A percentile compares a stretch with the other conserved stretches of the same genome.
phyloP scores from a whole-genome alignment of 92 coral and sea anemone genomes.

The Porites rus region DNA sequence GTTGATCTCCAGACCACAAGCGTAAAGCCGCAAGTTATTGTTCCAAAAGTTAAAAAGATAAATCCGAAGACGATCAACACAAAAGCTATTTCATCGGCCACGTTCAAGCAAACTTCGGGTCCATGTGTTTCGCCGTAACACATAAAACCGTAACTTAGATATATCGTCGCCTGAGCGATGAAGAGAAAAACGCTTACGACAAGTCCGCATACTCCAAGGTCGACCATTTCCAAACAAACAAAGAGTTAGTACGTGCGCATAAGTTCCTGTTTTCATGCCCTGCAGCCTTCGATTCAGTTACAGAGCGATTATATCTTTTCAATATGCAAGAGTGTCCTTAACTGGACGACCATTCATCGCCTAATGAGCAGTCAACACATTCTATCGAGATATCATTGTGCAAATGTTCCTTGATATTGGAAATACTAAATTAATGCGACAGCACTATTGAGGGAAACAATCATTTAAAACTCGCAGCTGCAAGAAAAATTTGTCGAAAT shows the following conservation, averaged over 20 bases:
- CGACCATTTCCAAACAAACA: constrained; percentile 28
- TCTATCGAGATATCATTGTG: constrained; percentile 27
- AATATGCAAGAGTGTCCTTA: neutral
- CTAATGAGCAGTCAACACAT: constrained; percentile 23
- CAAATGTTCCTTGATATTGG: constrained; percentile 17
- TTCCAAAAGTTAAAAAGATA: constrained; percentile 31
- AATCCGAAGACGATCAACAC: constrained; percentile 21
- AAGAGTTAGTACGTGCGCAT: constrained; percentile 19
- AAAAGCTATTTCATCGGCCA: constrained; percentile 22
- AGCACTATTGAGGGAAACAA: neutral
- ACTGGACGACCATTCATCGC: neutral
- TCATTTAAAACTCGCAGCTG: constrained; percentile 1
- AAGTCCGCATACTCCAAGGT: constrained; percentile 32
- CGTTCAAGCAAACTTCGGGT: constrained; percentile 27
- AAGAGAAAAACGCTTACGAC: constrained; percentile 22
- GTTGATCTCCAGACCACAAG: constrained; percentile 13
- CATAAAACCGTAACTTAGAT: constrained; percentile 9
- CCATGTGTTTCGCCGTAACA: neutral
- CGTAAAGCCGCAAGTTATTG: constrained; percentile 27
- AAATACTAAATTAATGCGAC: constrained; percentile 22
- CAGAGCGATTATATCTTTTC: constrained; percentile 6
- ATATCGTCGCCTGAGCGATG: constrained; percentile 26
- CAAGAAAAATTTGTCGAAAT: neutral
- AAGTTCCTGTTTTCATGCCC: constrained; percentile 11
- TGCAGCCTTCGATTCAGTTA: neutral